Base-by-base conservation (phyloP, 2,888 invertebrate species). In the Escarpia spicata region DNA sequence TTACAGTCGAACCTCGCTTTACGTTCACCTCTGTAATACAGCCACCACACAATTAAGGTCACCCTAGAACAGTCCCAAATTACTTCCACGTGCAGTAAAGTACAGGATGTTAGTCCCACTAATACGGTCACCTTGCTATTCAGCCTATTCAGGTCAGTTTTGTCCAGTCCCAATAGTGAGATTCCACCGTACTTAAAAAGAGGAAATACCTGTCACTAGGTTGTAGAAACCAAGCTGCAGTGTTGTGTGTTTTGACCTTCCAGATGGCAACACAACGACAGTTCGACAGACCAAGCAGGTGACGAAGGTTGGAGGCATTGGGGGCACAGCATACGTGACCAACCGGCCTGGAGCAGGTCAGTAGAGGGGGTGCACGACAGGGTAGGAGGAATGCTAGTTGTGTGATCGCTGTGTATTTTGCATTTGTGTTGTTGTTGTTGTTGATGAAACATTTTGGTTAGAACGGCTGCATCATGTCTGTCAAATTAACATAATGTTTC, bases 251-350 rank as follows among this genome's bases (percentile, higher is more conserved):
- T 6, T 0, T 75, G 15, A 15, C n/a, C 4, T 26, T 75, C 6
- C 43, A 92, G 92, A 58, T 91, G 92, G 90, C 91, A 75, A 58
- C 19, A 60, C 43, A 37, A 92, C 92, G 37, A 90, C 90, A 37
- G 60, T 58, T 43, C 45, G 45, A 45, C 92, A 92, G 31, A 90
- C 92, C 15, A 92, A 92, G 52, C 37, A 58, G 12, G 90, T 92
- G 37, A 92, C 92, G 3, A 75, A 60, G 52, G 37, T 92, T 19
- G 92, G 92, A 10, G 92, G 92, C 15, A n/a, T 92, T 19, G 92
- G 92, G n/a, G 92, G 92, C 31, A 92, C 92, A 19, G 75, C 45
- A 12, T 92, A 92, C 90, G 52, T 44, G 1, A 26, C 37, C 45
- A 91, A 91, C 91, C 43, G 44, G 37, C 44, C 91, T 0, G 91